Conservation (phyloP, 2,888 invertebrate species). For the Willowsia nigromaculata region DNA sequence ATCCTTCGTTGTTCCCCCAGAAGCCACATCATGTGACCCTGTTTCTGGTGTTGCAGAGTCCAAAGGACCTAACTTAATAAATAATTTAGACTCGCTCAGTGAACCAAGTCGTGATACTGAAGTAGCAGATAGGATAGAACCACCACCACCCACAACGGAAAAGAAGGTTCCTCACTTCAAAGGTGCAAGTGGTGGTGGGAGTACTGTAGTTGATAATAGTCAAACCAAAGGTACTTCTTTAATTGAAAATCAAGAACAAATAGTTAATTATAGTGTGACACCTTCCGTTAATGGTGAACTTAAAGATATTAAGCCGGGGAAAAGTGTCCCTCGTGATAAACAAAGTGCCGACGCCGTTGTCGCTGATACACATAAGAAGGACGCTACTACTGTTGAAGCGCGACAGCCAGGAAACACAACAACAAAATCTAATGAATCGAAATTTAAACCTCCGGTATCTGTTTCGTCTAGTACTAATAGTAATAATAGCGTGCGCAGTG, state of each 20-base stretch:
- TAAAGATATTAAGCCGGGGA: constrained; percentile 65
- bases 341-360: constrained; percentile 69
- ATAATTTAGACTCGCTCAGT: constrained; percentile 63
- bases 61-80: constrained; percentile 19
- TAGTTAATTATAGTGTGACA: constrained; percentile 18
- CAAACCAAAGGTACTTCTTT: constrained; percentile 55
- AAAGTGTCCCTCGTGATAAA: constrained; percentile 66
- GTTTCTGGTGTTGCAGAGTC: neutral
- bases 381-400: neutral
- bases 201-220: constrained; percentile 59
- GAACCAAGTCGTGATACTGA: constrained; percentile 70
- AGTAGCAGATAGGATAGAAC: constrained; percentile 47
- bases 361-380: constrained; percentile 36
- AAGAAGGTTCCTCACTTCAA: neutral
- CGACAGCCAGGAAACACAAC: constrained; percentile 29
- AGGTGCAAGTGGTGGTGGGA: constrained; percentile 43
- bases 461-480: constrained; percentile 39
- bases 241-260: constrained; percentile 6
- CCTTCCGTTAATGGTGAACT: constrained; percentile 61
- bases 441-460: constrained; percentile 31
- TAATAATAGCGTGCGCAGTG: constrained; percentile 64
- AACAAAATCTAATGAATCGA: constrained; percentile 42
- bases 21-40: neutral
- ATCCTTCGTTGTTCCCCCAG: neutral
- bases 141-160: neutral